Evolutionary conservation across 2,797 vertebrate species (phyloP).

Genomic region (Artibeus lituratus): DNA sequence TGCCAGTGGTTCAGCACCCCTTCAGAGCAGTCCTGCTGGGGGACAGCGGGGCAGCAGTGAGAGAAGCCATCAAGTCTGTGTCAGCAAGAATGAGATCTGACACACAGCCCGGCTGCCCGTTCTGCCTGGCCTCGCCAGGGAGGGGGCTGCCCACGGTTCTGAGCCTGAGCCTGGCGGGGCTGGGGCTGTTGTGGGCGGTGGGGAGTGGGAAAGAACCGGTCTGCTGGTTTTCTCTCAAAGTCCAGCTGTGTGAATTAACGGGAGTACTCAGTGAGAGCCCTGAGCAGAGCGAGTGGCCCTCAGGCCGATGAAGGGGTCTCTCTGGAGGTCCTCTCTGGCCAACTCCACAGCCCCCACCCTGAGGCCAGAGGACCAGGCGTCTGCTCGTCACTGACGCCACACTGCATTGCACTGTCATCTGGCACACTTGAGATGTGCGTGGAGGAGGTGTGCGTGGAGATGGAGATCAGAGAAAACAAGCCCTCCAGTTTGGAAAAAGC

Average conservation of each 20-base stretch:
- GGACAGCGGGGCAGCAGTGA: neutral
- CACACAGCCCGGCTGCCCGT: conserved; percentile 34
- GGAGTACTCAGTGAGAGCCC: neutral
- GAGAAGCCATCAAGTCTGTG: conserved; percentile 59
- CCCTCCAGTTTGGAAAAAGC: neutral
- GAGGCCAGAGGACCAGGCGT: neutral
- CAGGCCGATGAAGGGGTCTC: neutral
- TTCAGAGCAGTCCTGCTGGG: neutral
- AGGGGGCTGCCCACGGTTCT: neutral
- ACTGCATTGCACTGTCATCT: conserved; percentile 61
- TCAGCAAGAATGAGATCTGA: conserved; percentile 70
- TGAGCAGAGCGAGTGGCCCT: neutral
- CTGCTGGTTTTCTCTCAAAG: conserved; percentile 20
- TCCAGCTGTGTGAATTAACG: neutral
- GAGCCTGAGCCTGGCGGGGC: conserved; percentile 23
- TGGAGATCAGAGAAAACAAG: neutral
- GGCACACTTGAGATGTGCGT: conserved; percentile 13
- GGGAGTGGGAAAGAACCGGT: neutral
- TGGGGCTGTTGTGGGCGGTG: conserved; percentile 48
- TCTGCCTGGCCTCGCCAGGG: conserved; percentile 57
- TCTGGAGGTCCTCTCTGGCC: neutral
- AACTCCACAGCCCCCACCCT: neutral
- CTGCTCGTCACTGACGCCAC: conserved; percentile 45
- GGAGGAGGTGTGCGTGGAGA: neutral
- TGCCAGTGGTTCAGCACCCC: neutral